Evolutionary conservation across 1,140 invertebrate species (phyloP), one percentile per base, ranked within the genome.

Genomic region (Augochlora pura): DNA sequence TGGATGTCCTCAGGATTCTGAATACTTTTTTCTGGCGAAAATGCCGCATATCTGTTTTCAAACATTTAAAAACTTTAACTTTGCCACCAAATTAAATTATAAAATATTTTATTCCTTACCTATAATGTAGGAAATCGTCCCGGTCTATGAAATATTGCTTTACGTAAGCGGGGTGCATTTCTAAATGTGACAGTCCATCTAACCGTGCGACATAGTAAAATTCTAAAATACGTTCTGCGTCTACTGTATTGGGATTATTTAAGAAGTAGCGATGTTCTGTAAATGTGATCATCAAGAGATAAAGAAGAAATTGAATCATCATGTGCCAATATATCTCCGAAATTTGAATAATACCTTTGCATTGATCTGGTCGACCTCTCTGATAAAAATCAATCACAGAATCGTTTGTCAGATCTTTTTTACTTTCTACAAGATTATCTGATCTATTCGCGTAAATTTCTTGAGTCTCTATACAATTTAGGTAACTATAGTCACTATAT

Each of bases 401-500:
- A 25, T 94, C 93, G 0, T 92, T 95, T 46, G 92, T 87, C 18
- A 95, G 93, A 87, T 96, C 93, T 63, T 94, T 94, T 42, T 94
- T 94, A 1, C 94, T 92, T 80, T 94, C 94, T 2, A 92, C 80
- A 84, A 97, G 93, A 82, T 94, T 94, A 87, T 98, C 97, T 0
- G 90, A 90, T 57, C 97, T 93, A 82, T 97, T 94, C 60, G 94
- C 90, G 90, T 95, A 98, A 88, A 94, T 95, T 87, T 98, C 96
- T 63, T 96, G 95, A 38, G 95, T 93, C 5, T 94, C 87, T 12
- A 94, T 86, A 10, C 95, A 93, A 59, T 93, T 90, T 54, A 93
- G 94, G 87, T 96, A 95, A 12, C 95, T 94, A 63, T 96, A 95
- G 90, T 97, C 96, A 0, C 95, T 93, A 85, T 94, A 98, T 49